These are phyloP conservation scores for Brachionus plicatilis DNA, from an alignment of 1,140 invertebrate genomes.

Conservation along the genomic window DNA sequence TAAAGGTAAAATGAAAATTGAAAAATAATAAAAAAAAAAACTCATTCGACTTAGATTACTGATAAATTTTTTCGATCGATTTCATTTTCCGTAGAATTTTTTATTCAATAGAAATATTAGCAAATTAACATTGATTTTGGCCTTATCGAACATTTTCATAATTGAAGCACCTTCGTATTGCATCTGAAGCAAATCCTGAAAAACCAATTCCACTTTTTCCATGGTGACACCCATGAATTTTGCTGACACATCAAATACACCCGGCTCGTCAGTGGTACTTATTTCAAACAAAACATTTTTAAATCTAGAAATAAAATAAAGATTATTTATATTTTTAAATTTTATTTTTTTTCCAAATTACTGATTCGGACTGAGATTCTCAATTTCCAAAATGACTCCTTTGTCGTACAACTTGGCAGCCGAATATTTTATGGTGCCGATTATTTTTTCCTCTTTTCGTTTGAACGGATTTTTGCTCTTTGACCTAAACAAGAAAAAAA, in stretches of 20 bases:
- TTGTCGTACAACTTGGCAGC: conserved; percentile 69
- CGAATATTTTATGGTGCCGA: conserved; percentile 66
- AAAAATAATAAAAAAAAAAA: background rate
- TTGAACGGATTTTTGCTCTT: conserved; percentile 39
- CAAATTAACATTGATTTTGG: conserved; percentile 72
- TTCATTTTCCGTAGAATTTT: conserved; percentile 68
- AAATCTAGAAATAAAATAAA: conserved; percentile 53
- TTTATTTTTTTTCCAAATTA: conserved; percentile 44
- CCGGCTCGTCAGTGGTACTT: conserved; percentile 63
- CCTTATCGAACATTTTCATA: conserved; percentile 73
- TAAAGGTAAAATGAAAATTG: background rate
- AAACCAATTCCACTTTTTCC: conserved; percentile 69
- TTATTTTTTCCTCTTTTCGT: conserved; percentile 45
- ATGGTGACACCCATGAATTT: conserved; percentile 74
- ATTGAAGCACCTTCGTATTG: conserved; percentile 73
- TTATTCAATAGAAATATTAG: conserved; percentile 69
- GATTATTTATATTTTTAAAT: conserved; percentile 4
- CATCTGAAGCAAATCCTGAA: conserved; percentile 67
- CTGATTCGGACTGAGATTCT: conserved; percentile 60
- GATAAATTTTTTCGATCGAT: background rate
- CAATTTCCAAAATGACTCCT: conserved; percentile 68
- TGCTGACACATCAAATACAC: conserved; percentile 67
- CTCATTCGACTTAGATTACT: conserved; percentile 30
- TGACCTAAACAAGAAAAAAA: background rate
- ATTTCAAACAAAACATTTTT: conserved; percentile 76